These are phyloP conservation scores for Platyura marginata DNA, from an alignment of 1,140 invertebrate genomes.

Conservation along the genomic window DNA sequence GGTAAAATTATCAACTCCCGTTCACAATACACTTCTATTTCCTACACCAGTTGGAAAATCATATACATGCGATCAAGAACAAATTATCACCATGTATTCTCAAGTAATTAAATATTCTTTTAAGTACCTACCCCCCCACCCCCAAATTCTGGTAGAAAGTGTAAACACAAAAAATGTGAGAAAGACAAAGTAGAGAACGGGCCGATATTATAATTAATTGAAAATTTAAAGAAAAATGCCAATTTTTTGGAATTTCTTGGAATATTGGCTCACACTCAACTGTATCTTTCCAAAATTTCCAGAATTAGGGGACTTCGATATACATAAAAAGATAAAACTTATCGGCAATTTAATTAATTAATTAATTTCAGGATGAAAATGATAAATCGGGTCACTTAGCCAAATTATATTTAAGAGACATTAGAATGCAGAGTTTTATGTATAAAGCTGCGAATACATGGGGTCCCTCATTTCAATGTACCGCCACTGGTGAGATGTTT, in stretches of 20 bases:
- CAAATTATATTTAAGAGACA: slow-evolving; percentile 32
- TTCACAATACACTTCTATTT: slow-evolving; percentile 46
- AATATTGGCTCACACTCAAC: too few relatives aligned
- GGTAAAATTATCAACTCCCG: slow-evolving; percentile 32
- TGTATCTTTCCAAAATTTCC: too few relatives aligned
- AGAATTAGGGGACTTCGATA: too few relatives aligned
- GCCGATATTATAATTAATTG: too few relatives aligned
- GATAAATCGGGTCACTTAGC: slow-evolving; percentile 28
- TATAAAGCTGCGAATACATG: slow-evolving; percentile 34
- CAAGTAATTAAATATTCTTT: slow-evolving; percentile 7
- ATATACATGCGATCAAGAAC: slow-evolving; percentile 51
- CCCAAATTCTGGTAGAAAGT: too few relatives aligned
- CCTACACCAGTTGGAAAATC: slow-evolving; percentile 72
- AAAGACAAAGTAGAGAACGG: too few relatives aligned
- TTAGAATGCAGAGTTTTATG: slow-evolving; percentile 38
- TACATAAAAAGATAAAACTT: too few relatives aligned
- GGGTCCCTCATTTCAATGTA: slow-evolving; percentile 34
- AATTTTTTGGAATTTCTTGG: too few relatives aligned
- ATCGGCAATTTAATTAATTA: not conserved
- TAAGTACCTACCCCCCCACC: too few relatives aligned
- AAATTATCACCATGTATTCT: slow-evolving; percentile 19
- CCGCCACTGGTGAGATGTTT: slow-evolving; percentile 19
- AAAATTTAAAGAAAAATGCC: too few relatives aligned
- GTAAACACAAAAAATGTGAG: too few relatives aligned
- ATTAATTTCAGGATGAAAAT: slow-evolving; percentile 11